A percentile compares a stretch with the other conserved stretches of the same genome.
Conservation (phyloP, 2,113 vertebrate species). For the Mormyrus iriodes region DNA sequence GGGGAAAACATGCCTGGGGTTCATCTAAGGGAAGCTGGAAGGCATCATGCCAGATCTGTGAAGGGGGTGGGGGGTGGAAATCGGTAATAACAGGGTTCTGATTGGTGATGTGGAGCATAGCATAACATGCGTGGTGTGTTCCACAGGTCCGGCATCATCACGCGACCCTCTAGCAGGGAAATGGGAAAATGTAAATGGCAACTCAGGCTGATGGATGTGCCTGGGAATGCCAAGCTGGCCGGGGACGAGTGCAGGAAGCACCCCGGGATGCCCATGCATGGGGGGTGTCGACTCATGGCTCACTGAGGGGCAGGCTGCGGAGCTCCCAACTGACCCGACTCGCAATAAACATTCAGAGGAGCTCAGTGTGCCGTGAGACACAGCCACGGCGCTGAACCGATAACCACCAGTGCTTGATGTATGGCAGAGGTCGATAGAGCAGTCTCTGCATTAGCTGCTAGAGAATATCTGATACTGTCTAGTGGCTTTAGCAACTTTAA, state of each 20-base stretch:
- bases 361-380: background rate
- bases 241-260: background rate
- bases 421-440: background rate
- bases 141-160: slow-evolving; percentile 26
- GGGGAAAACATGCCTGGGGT: slow-evolving; percentile 44
- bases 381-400: background rate
- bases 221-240: background rate
- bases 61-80: slow-evolving; percentile 24
- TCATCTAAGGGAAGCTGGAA: slow-evolving; percentile 48
- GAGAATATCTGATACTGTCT: background rate
- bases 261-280: background rate
- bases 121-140: slow-evolving; percentile 25
- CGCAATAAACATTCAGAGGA: background rate
- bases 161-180: slow-evolving; percentile 18
- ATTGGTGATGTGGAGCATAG: slow-evolving; percentile 25
- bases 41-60: slow-evolving; percentile 13
- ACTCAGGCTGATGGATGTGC: background rate
- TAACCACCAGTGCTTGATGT: background rate
- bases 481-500: background rate
- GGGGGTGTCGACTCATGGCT: background rate
- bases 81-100: slow-evolving; percentile 28
- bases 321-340: background rate
- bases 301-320: background rate
- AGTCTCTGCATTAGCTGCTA: background rate
- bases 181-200: background rate